phyloP scores from a whole-genome alignment of 2,888 invertebrate species.

The Alcis repandata region DNA sequence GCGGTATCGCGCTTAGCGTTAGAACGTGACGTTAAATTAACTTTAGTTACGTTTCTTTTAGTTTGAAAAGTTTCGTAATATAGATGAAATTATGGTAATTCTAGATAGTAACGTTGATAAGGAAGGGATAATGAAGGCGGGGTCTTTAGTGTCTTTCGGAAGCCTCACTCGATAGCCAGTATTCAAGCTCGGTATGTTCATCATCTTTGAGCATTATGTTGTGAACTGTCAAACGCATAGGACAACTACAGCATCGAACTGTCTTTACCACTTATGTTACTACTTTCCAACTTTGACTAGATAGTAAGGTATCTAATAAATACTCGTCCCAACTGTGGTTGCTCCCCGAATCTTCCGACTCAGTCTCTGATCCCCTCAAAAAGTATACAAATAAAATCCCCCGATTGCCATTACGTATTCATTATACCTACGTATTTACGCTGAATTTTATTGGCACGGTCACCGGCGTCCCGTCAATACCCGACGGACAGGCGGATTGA shows the following conservation, averaged over 20 bases:
- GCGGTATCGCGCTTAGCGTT: conserved; percentile 30
- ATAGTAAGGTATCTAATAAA: not conserved
- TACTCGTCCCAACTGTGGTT: conserved; percentile 10
- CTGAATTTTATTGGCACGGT: conserved; percentile 33
- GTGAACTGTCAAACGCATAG: no score
- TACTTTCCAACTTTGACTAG: conserved; percentile 2
- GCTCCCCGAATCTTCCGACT: conserved; percentile 4
- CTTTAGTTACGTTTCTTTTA: conserved; percentile 1
- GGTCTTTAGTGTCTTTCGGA: no score
- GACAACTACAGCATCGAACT: no score
- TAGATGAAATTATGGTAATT: not conserved
- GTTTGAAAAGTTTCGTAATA: not conserved
- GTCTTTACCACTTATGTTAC: no score
- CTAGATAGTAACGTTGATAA: no score
- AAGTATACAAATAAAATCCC: conserved; percentile 14
- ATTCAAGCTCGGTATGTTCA: no score
- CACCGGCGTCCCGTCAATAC: conserved; percentile 26
- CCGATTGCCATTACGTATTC: conserved; percentile 20
- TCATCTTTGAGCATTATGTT: no score
- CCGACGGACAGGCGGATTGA: conserved; percentile 31
- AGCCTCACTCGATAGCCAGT: no score
- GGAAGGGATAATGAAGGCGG: no score
- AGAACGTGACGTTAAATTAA: conserved; percentile 6
- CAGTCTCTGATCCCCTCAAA: conserved; percentile 6
- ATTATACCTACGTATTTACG: conserved; percentile 27